Evolutionary conservation across 2,113 vertebrate species (phyloP), one percentile per base, ranked within the genome.

Genomic region (Sylvicapra grimmia): DNA sequence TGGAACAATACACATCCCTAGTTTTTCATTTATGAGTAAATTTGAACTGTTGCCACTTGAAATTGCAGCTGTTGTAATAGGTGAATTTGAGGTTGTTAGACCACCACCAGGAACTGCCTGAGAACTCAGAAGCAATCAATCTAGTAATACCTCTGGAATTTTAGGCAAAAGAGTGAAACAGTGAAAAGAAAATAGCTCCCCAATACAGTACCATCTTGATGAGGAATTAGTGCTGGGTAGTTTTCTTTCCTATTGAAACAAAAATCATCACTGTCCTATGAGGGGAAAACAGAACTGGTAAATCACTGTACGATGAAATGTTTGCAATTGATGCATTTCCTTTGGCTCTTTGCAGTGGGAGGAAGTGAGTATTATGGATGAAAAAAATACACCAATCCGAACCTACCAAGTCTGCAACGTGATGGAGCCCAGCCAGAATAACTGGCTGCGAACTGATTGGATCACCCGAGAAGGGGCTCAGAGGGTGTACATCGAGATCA

Each of bases 381-480:
- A 99, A 98, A 99, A 99, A 98, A 99, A 99, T 72, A 99, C 99
- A 79, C 99, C 99, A 1, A 99, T 99, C 96, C 99, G 99, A 97
- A 99, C 99, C 56, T 99, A 99, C 96, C 99, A 99, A 98, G 99
- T 99, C 97, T 99, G 99, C 98, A 99, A 99, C 0, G 99, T 99
- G 95, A 99, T 99, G 99, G 99, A 99, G 96, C 98, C 99, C 89
- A 99, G 98, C 96, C 99, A 99, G 98, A 99, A 99, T 98, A 99
- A 99, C 90, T 99, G 99, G 99, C 99, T 99, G 93, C 99, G 99
- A 98, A 99, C 99, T 96, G 99, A 99, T 98, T 99, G 99, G 99
- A 99, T 99, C 99, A 99, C 99, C 33, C 99, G 99, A 0, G 99
- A 99, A 82, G 99, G 99, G 65, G 99, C 99, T 85, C 99, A 99